Base-by-base conservation (phyloP, 2,113 vertebrate species). In the Casuarius casuarius region DNA sequence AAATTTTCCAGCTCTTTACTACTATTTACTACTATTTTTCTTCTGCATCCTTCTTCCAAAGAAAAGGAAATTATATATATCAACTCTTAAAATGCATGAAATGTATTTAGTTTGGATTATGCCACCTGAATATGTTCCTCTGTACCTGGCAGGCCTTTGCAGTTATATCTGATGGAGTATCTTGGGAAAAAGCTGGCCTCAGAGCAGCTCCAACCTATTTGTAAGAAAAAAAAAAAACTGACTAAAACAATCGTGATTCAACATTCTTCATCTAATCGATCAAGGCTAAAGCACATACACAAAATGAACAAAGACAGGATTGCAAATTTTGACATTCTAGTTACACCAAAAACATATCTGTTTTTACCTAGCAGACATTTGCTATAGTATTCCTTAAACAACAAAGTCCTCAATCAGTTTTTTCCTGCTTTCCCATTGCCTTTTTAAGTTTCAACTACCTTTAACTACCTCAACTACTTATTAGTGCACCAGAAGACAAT, bases 131-230 rank as follows among this genome's bases (percentile, higher is more conserved):
- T 1, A 4, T 38, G 86, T 92, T 88, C 83, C 66, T 88, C 74
- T 79, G 95, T 98, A 99, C 99, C 99, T 99, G 99, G 96, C 99
- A 99, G 72, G 99, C 99, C 97, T 99, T 99, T 40, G 99, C 99
- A 56, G 99, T 99, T 97, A 99, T 99, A 97, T 99, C 99, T 19
- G 99, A 99, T 1, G 99, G 99, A 0, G 99, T 99, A 94, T 99
- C 99, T 51, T 99, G 99, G 56, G 99, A 99, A 97, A 99, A 99
- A 12, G 99, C 99, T 42, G 99, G 99, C 95, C 99, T 99, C 49
- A 99, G 98, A 80, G 99, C 99, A 97, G 99, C 99, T 91, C 99
- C 99, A 80, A 99, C 99, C 99, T 99, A 91, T 61, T 49, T 16
- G 72, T 0, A 94, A 63, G 46, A 95, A 89, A 46, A 29, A 91